These are phyloP conservation scores for Aratinga solstitialis DNA, from an alignment of 2,797 vertebrate species.

Conservation along the genomic window DNA sequence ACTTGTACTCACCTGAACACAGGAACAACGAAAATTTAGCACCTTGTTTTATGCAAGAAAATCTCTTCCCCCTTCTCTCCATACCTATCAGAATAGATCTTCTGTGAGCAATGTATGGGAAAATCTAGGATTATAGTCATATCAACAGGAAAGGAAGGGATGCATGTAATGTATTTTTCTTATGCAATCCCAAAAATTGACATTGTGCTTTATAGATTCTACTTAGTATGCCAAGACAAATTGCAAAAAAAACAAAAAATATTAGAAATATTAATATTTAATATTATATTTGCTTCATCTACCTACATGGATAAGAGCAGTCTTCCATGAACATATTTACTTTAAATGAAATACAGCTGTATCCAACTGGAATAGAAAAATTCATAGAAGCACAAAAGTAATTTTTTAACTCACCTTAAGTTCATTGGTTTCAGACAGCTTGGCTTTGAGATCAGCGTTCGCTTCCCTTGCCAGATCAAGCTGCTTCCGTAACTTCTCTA, in stretches of 20 bases:
- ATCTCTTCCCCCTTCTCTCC: rapidly evolving
- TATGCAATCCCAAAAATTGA: background rate
- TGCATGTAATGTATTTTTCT: background rate
- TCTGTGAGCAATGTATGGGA: background rate
- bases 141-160: background rate
- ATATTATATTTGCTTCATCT: background rate
- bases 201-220: background rate
- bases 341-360: background rate
- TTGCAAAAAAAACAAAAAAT: background rate
- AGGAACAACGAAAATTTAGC: background rate
- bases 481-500: conserved; percentile 86
- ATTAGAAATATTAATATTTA: background rate
- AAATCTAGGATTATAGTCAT: background rate
- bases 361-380: background rate
- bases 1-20: background rate
- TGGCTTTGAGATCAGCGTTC: conserved; percentile 86
- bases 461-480: conserved; percentile 76
- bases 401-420: conserved; percentile 85
- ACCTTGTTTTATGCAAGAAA: background rate
- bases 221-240: background rate
- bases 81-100: background rate
- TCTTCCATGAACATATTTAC: background rate
- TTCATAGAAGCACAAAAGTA: background rate
- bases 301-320: background rate
- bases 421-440: conserved; percentile 84